Evolutionary conservation across 2,888 invertebrate genomes (phyloP).

Genomic region (Heliconius ethilla): DNA sequence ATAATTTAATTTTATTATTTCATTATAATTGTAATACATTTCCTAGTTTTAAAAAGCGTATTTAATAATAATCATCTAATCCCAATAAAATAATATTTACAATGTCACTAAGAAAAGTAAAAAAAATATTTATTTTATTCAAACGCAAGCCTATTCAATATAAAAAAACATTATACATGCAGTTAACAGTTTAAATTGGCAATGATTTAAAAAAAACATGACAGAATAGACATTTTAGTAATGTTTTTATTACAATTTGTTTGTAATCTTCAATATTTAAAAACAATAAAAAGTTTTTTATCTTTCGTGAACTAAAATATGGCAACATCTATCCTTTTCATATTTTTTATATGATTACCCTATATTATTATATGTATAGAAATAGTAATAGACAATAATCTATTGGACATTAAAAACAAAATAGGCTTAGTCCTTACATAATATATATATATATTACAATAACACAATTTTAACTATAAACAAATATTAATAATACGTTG

Average conservation of each 20-base stretch:
- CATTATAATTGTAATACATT: constrained; percentile 59
- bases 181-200: constrained; percentile 41
- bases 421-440: constrained; percentile 3
- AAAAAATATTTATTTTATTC: no score
- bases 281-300: background rate
- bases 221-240: constrained; percentile 14
- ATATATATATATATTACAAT: constrained; percentile 21
- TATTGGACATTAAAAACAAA: constrained; percentile 13
- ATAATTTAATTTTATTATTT: constrained; percentile 70
- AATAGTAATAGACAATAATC: constrained; percentile 14
- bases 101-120: constrained; percentile 42
- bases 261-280: background rate
- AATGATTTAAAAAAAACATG: constrained; percentile 28
- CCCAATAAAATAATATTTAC: constrained; percentile 58
- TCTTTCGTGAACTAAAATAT: background rate
- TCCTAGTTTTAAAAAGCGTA: constrained; percentile 66
- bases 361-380: constrained; percentile 11
- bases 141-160: no score
- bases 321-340: constrained; percentile 16
- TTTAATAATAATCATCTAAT: constrained; percentile 64
- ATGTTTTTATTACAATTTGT: background rate
- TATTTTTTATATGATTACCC: background rate
- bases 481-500: background rate
- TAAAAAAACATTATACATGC: constrained; percentile 28
- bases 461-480: constrained; percentile 15